Base-by-base conservation (phyloP, 2,113 vertebrate genomes). In the Takifugu bimaculatus region DNA sequence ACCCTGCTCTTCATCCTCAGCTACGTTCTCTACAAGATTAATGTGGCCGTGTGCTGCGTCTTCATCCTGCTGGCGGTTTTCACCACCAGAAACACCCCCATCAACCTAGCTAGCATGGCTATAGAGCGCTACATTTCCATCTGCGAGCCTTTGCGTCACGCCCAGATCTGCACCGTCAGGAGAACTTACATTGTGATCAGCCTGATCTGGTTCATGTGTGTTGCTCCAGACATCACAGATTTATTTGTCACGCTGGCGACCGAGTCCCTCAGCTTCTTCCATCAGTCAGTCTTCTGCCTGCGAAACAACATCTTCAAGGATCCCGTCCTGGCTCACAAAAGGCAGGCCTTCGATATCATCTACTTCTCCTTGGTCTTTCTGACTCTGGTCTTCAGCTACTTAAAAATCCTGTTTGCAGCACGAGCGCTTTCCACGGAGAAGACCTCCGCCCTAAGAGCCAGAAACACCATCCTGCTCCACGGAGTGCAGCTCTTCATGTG, bases 381-480 rank as follows among this genome's bases (percentile, higher is more conserved):
- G 20, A 86, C 65, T 1, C 78, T 92, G 50, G 27, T 89, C 20
- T 86, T 75, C 81, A 91, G 89, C 10, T 90, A 91, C 0, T n/a
- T 92, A 50, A 76, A 63, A 55, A 62, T 92, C 59, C 6, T 90
- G 63, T 86, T 84, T 42, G 75, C 73, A 1, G 89, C 88, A 4
- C 57, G 55, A 26, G 84, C 80, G 0, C 49, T 82, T 13, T 81
- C 89, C 45, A 74, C 82, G 0, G 65, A 88, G 27, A 86, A 50
- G 52, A 35, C 13, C 0, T 89, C 70, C 0, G 84, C 86, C 4
- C 74, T 83, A 47, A 77, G 57, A 2, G 88, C 86, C 39, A 82
- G 83, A 45, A 91, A 85, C 68, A 92, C 89, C 72, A 90, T 92
- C 77, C 62, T 91, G 39, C 77, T 92, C 1, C 91, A 92, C 29